phyloP scores from a whole-genome alignment of 2,113 vertebrate genomes.

The Toxostoma redivivum region DNA sequence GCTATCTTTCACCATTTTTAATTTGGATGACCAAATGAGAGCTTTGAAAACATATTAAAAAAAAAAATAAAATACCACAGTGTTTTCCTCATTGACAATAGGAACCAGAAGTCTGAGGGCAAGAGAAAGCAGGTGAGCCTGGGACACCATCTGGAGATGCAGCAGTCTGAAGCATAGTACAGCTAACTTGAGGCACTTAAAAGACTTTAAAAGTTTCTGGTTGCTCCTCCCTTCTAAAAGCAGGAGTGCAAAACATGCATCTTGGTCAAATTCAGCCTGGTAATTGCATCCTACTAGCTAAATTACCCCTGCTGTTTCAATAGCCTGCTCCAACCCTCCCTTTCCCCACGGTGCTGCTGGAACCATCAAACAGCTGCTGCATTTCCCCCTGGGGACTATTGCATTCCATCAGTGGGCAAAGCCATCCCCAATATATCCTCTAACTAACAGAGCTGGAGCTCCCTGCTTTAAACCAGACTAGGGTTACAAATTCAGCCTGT shows the following conservation, averaged over 20 bases:
- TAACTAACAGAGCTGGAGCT: not conserved
- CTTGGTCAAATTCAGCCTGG: not conserved
- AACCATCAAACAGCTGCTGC: not conserved
- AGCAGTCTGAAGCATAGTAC: not conserved
- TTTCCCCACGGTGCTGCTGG: not conserved
- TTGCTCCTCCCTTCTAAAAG: not conserved
- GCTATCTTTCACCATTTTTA: not conserved
- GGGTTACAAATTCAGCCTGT: not conserved
- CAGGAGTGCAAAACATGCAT: not conserved
- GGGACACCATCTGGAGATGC: not conserved
- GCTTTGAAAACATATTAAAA: not conserved
- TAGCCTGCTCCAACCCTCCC: not conserved
- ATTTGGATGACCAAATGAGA: not conserved
- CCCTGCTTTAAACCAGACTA: not conserved
- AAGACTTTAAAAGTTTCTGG: not conserved
- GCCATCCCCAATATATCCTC: not conserved
- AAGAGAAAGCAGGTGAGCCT: not conserved
- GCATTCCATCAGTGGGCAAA: not conserved
- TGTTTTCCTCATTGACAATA: not conserved
- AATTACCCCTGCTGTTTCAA: not conserved
- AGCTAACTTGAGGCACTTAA: not conserved
- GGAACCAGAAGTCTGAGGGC: not conserved
- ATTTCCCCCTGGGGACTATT: not conserved
- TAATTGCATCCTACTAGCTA: not conserved
- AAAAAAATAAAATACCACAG: not conserved